Evolutionary conservation across 2,888 invertebrate genomes (phyloP).

Genomic region (Agrotis ipsilon): DNA sequence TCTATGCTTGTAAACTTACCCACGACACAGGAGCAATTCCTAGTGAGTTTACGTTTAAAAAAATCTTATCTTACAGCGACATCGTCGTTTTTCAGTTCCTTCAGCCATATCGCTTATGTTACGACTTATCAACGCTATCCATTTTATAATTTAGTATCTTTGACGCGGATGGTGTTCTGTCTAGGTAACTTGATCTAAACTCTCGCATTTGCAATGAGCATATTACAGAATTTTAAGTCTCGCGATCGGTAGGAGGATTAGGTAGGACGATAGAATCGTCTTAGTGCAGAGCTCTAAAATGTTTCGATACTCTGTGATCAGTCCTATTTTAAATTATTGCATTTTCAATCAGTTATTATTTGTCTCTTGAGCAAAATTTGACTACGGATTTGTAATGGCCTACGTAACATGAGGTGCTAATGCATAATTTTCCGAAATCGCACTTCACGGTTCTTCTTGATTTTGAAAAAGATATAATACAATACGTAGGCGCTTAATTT

Average conservation of each 20-base stretch:
- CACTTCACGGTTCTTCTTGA: not conserved
- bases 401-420: not conserved
- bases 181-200: not conserved
- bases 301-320: not conserved
- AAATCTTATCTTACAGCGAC: not conserved
- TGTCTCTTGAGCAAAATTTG: not conserved
- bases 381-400: not conserved
- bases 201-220: not conserved
- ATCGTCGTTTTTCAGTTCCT: not conserved
- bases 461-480: not conserved
- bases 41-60: no score
- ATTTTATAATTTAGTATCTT: not conserved
- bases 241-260: no score
- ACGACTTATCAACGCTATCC: not conserved
- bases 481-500: no score
- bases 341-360: not conserved
- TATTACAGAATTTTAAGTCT: not conserved
- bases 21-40: no score
- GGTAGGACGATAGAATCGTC: not conserved
- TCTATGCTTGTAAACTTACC: no score
- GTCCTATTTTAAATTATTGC: not conserved
- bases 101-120: not conserved
- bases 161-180: not conserved
- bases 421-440: not conserved
- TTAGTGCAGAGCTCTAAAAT: not conserved